phyloP scores from a whole-genome alignment of 2,888 invertebrate genomes.

The Elgonia sp. region DNA sequence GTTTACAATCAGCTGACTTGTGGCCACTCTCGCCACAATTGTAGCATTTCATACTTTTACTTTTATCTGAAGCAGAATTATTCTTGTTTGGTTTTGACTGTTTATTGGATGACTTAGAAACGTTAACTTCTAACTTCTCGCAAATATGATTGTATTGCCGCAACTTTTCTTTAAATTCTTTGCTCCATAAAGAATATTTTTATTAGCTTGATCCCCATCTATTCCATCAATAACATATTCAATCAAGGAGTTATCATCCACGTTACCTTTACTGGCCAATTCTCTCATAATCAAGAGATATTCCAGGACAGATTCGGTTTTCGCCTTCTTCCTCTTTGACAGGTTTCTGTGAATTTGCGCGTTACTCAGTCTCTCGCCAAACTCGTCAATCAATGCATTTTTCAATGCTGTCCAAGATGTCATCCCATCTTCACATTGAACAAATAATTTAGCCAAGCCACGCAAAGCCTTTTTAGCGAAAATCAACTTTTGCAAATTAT shows the following conservation, averaged over 20 bases:
- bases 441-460: slow-evolving; percentile 32
- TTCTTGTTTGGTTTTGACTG: neutral
- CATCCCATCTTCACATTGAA: slow-evolving; percentile 36
- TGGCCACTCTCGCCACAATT: neutral
- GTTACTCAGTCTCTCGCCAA: slow-evolving; percentile 26
- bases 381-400: slow-evolving; percentile 19
- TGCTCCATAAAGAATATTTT: slow-evolving; percentile 26
- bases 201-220: slow-evolving; percentile 44
- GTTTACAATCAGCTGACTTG: neutral
- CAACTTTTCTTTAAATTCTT: slow-evolving; percentile 5
- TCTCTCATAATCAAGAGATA: slow-evolving; percentile 72
- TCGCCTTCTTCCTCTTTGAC: slow-evolving; percentile 25
- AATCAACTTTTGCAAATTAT: slow-evolving; percentile 37
- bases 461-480: slow-evolving; percentile 59
- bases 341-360: slow-evolving; percentile 57
- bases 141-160: neutral
- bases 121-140: neutral
- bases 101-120: neutral
- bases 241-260: slow-evolving; percentile 58
- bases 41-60: neutral
- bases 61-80: neutral
- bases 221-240: slow-evolving; percentile 74
- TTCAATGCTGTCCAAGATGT: slow-evolving; percentile 29
- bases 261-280: slow-evolving; percentile 50
- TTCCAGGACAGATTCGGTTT: slow-evolving; percentile 63